These are phyloP conservation scores for Sarcophaga bullata DNA, from an alignment of 1,140 invertebrate genomes.

Conservation along the genomic window DNA sequence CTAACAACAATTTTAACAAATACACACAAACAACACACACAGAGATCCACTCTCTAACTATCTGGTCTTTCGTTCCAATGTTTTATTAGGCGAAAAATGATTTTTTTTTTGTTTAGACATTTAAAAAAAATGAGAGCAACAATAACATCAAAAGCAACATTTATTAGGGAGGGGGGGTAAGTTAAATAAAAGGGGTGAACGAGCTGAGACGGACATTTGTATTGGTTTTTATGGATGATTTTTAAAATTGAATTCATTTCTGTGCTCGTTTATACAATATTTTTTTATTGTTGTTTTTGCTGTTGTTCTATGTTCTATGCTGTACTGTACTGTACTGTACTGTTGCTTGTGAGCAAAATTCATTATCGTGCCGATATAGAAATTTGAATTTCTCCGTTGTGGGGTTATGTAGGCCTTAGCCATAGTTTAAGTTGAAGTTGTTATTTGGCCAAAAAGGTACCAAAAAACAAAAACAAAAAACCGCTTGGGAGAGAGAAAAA, in stretches of 20 bases:
- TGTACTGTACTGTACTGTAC: neutral
- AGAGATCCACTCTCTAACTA: neutral
- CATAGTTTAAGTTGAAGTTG: too few relatives aligned
- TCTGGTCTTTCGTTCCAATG: neutral
- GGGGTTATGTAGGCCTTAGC: too few relatives aligned
- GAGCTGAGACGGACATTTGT: neutral
- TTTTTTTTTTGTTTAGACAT: neutral
- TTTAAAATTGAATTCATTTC: neutral
- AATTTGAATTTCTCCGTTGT: neutral
- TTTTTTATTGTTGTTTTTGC: neutral
- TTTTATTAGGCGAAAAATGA: constrained; percentile 21
- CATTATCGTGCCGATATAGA: neutral
- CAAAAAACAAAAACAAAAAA: too few relatives aligned
- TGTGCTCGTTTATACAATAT: neutral
- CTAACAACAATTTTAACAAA: constrained; percentile 12
- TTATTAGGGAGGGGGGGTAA: too few relatives aligned
- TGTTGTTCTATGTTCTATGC: neutral
- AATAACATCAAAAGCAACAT: neutral
- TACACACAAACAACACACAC: neutral
- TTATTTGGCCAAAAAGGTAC: too few relatives aligned
- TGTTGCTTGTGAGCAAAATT: neutral
- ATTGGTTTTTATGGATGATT: neutral
- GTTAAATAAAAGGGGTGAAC: too few relatives aligned
- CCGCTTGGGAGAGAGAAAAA: too few relatives aligned
- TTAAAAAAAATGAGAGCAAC: neutral